Base-by-base conservation (phyloP, 2,888 invertebrate species). In the Drosophila meridiana region DNA sequence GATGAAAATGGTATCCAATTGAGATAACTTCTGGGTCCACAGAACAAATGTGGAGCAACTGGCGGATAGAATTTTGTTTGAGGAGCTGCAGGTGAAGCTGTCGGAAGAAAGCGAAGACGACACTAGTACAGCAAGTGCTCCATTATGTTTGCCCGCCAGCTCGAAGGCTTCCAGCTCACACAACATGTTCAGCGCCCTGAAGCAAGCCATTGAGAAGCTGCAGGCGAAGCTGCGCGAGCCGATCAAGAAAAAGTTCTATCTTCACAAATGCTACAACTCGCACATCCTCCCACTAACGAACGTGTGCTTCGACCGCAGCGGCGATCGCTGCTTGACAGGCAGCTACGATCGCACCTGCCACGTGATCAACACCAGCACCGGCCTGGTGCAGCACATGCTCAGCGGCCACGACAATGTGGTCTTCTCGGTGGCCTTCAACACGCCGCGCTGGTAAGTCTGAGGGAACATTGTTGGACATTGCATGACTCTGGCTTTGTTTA, bases 291-390 rank as follows among this genome's bases (percentile, higher is more conserved):
- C 96, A 2, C 93, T 96, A 42, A 96, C 96, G 6, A 96, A 96
- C 86, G 95, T 96, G 32, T 95, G 95, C 45, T 95, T 96, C 85
- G 95, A 96, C 92, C 95, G 96, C 91, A 93, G 93, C 85, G 96
- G 96, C 13, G 94, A 94, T 87, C 96, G 96, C 90, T 97, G 96
- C 92, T 93, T 97, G 73, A 96, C 97, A 2, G 97, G 97, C 78
- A 97, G 97, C 92, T 97, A 97, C 92, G 97, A 97, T 92, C 94
- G 97, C 79, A 97, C 97, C 26, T 97, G 97, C 93, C 96, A 96
- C 92, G 94, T 97, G 64, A 97, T 97, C 95, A 95, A 96, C 92
- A 95, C 96, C 73, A 95, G 95, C 73, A 94, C 94, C 13, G 96
- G 96, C 48, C 94, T 94, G 71, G 96, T 96, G 91, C 92, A 96